Percentiles rank a stretch among this genome's conserved stretches.
Evolutionary conservation across 2,888 invertebrate species (phyloP).

Genomic region (Drosophila kuntzei): DNA sequence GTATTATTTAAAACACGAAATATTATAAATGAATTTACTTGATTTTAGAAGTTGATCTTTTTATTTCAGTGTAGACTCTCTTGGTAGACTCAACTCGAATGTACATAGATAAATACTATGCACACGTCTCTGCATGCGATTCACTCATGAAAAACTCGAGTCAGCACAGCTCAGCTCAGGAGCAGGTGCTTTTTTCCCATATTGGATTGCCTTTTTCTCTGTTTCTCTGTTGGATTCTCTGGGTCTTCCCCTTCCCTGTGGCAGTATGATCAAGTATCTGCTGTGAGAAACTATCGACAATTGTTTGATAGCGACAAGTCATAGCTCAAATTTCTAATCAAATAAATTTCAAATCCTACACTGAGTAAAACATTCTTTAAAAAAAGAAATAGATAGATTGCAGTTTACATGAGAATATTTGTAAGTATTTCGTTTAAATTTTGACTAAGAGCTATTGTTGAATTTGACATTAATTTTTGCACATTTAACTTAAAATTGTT

Average conservation of each 20-base stretch:
- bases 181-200: constrained; percentile 10
- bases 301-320: constrained; percentile 47
- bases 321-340: constrained; percentile 52
- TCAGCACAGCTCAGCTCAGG: neutral
- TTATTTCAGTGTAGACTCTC: neutral
- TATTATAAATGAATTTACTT: no score
- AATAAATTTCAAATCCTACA: constrained; percentile 37
- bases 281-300: constrained; percentile 46
- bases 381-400: neutral
- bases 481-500: no score
- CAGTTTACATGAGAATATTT: neutral
- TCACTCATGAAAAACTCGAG: constrained; percentile 2
- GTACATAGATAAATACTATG: neutral
- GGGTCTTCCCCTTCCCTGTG: neutral
- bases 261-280: constrained; percentile 1
- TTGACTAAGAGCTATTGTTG: no score
- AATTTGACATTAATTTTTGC: no score
- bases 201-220: constrained; percentile 17
- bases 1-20: no score
- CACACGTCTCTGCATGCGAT: constrained; percentile 11
- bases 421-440: no score
- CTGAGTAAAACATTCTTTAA: neutral
- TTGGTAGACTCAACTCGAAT: neutral
- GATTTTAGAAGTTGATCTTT: no score
- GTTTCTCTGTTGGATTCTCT: constrained; percentile 5